phyloP scores from a whole-genome alignment of 1,140 invertebrate genomes.

The Limonius californicus region DNA sequence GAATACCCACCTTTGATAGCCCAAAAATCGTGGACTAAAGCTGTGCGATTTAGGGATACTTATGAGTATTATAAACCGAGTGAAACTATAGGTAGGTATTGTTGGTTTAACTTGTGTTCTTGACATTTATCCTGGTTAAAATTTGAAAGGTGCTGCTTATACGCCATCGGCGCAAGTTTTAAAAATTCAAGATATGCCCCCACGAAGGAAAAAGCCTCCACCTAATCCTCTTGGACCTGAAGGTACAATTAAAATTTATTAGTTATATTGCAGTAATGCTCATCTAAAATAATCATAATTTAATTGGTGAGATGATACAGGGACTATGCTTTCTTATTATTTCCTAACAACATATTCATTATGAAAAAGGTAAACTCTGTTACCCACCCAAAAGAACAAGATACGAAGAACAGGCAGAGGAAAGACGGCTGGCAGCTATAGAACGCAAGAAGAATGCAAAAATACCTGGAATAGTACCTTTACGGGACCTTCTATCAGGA shows the following conservation, averaged over 20 bases:
- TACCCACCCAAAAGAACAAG: slow-evolving; percentile 48
- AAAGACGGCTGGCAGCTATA: slow-evolving; percentile 31
- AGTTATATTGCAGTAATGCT: no score
- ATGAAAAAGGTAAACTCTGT: slow-evolving; percentile 43
- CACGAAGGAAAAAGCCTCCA: slow-evolving; percentile 35
- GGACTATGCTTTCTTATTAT: slow-evolving; percentile 18
- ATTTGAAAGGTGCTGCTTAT: slow-evolving; percentile 46
- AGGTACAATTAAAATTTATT: slow-evolving; percentile 29
- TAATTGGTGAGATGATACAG: no score
- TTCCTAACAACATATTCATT: no score
- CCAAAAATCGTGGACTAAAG: slow-evolving; percentile 54
- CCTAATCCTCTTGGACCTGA: slow-evolving; percentile 40
- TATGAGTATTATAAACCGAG: slow-evolving; percentile 57
- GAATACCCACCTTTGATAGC: slow-evolving; percentile 55
- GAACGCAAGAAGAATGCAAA: slow-evolving; percentile 17
- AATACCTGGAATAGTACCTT: slow-evolving; percentile 48
- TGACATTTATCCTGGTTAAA: no score
- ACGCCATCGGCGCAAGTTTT: slow-evolving; percentile 54
- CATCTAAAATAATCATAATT: no score
- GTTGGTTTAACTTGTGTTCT: no score
- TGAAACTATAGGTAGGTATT: slow-evolving; percentile 57
- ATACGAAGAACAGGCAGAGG: slow-evolving; percentile 33
- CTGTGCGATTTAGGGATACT: slow-evolving; percentile 54
- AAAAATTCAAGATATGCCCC: slow-evolving; percentile 51
- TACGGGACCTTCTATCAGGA: slow-evolving; percentile 55